A percentile compares a stretch with the other conserved stretches of the same genome.
Evolutionary conservation across 2,113 vertebrate genomes (phyloP).

Genomic region (Thamnophis sirtalis): DNA sequence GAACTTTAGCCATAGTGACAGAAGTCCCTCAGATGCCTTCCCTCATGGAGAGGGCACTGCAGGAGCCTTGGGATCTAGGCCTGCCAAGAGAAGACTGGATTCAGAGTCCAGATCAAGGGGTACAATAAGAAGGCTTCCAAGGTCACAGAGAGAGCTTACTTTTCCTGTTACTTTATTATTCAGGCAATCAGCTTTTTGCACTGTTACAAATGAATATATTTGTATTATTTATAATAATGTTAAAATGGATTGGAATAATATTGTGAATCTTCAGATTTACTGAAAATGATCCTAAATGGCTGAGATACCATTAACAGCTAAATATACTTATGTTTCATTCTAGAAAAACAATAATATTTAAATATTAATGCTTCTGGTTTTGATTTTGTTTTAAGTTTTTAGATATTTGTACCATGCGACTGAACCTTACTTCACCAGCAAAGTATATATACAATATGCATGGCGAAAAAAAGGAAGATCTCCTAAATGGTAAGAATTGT

Average conservation of each 20-base stretch:
- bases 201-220: not conserved
- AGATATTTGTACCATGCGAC: slow-evolving; percentile 48
- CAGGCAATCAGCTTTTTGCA: not conserved
- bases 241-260: not conserved
- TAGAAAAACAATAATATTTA: not conserved
- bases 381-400: slow-evolving; percentile 43
- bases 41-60: too few relatives aligned
- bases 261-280: not conserved
- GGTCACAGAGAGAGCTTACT: not conserved
- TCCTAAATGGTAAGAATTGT: slow-evolving; percentile 48
- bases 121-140: too few relatives aligned
- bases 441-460: slow-evolving; percentile 34
- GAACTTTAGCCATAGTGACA: too few relatives aligned
- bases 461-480: slow-evolving; percentile 47
- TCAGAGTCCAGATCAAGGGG: too few relatives aligned
- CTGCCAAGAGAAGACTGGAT: too few relatives aligned
- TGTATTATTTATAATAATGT: not conserved
- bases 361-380: not conserved
- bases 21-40: too few relatives aligned
- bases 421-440: slow-evolving; percentile 43
- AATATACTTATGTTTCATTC: not conserved
- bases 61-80: too few relatives aligned
- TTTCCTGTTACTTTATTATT: not conserved
- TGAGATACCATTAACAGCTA: not conserved
- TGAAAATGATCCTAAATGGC: not conserved